Conservation (phyloP, 2,888 invertebrate species). For the Holacanthella duospinosa region DNA sequence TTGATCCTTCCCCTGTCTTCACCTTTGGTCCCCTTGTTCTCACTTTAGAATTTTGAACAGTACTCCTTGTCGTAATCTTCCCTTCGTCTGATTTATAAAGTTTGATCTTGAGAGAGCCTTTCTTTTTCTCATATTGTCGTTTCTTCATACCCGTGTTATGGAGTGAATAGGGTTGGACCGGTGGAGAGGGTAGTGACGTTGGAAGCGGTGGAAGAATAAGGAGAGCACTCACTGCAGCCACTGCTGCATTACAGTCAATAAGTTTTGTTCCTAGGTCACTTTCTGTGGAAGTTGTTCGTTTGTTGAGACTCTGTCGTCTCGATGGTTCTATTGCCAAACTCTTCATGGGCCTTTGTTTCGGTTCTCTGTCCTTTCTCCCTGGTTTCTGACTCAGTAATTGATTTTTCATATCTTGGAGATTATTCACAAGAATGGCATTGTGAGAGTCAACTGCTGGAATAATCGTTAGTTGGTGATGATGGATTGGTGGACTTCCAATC, state of each 20-base stretch:
- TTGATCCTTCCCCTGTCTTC: background rate
- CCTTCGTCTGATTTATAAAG: slow-evolving; percentile 4
- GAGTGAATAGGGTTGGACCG: background rate
- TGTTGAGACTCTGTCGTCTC: background rate
- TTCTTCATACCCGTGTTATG: slow-evolving; percentile 25
- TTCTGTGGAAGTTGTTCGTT: background rate
- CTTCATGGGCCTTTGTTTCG: background rate
- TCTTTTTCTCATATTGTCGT: background rate
- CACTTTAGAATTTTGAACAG: slow-evolving; percentile 32
- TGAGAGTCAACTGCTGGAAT: background rate
- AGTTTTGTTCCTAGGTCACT: slow-evolving; percentile 19
- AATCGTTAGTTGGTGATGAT: background rate
- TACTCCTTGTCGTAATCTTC: slow-evolving; percentile 23
- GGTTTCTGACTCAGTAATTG: background rate
- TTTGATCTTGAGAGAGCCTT: slow-evolving; percentile 5
- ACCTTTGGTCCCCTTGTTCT: slow-evolving; percentile 23
- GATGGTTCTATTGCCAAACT: background rate
- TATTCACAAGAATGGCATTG: background rate
- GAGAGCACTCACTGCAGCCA: slow-evolving; percentile 35
- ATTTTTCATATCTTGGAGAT: background rate
- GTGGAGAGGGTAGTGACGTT: background rate
- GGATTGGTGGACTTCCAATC: background rate
- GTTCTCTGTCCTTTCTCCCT: slow-evolving; percentile 7
- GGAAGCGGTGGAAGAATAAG: slow-evolving; percentile 19
- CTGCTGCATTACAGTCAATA: slow-evolving; percentile 33